Evolutionary conservation across 1,140 invertebrate genomes (phyloP).

Genomic region (Aradophagus sp.): DNA sequence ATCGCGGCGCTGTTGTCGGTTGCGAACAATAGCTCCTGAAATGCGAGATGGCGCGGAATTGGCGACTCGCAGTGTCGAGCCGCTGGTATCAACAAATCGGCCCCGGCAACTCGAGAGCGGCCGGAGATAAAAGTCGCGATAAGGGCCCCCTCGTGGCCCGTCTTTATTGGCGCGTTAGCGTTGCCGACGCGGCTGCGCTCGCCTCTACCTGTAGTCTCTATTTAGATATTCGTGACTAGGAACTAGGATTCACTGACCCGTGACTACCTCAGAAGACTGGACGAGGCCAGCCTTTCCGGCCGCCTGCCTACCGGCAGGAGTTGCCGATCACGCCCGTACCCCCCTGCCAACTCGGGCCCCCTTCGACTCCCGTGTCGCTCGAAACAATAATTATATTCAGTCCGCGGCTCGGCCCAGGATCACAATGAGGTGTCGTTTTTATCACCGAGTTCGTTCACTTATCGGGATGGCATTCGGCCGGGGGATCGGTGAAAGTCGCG

Average conservation of each 20-base stretch:
- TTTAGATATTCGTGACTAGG: constrained; percentile 69
- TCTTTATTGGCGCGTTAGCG: constrained; percentile 50
- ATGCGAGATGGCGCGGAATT: constrained; percentile 44
- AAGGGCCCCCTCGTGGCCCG: constrained; percentile 20
- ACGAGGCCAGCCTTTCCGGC: constrained; percentile 30
- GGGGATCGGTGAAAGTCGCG: too few relatives aligned
- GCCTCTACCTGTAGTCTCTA: constrained; percentile 44
- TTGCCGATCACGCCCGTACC: constrained; percentile 66
- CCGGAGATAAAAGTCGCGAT: constrained; percentile 35
- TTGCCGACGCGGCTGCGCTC: constrained; percentile 26
- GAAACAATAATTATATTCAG: constrained; percentile 39
- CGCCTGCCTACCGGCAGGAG: constrained; percentile 44
- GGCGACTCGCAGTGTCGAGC: constrained; percentile 33
- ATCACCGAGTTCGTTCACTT: constrained; percentile 18
- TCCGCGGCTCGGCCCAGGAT: constrained; percentile 1
- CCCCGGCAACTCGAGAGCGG: constrained; percentile 32
- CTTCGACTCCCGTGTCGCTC: constrained; percentile 29
- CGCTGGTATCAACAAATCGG: constrained; percentile 38
- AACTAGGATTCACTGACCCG: constrained; percentile 72
- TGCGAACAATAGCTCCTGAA: constrained; percentile 32
- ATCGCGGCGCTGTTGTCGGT: constrained; percentile 34
- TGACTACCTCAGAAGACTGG: constrained; percentile 67
- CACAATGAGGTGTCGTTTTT: constrained; percentile 44
- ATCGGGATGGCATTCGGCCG: not conserved
- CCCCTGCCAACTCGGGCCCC: too few relatives aligned